Evolutionary conservation across 2,797 vertebrate genomes (phyloP), one percentile per base, ranked within the genome.

Genomic region (Molossus molossus): DNA sequence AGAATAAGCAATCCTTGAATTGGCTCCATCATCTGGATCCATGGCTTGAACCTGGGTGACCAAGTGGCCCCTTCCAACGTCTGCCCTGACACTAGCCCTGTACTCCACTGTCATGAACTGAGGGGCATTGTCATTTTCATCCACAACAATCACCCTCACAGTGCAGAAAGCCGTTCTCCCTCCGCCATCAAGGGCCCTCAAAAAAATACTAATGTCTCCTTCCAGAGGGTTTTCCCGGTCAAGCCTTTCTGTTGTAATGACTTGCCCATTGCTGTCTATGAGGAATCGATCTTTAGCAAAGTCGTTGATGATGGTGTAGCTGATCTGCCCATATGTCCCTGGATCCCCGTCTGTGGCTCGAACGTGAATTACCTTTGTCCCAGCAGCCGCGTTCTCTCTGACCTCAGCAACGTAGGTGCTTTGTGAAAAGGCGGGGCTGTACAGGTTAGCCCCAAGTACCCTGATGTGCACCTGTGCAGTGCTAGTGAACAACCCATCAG

Each of bases 61-160:
- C 92, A 99, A 98, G 95, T 99, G 99, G 9, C 99, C 99, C 96
- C 99, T 98, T 12, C 98, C 98, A 11, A 99, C 99, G 88, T 99
- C 99, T 23, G 99, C 99, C 97, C 99, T 99, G 79, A 99, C 99
- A 0, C 99, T 99, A 90, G 99, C 99, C 93, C 99, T 98, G 87
- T 99, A 99, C 94, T 99, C 99, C 0, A 99, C 98, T 0, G 98
- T 99, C 96, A 98, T 97, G 94, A 99, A 99, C 67, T 98, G 98
- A 5, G 99, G 99, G 29, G 98, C 97, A 0, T 99, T 99, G 98
- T 99, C 99, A 80, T 99, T 99, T 55, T 99, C 99, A 83, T 99
- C 99, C 94, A 99, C 98, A 77, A 99, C 97, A 91, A 99, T 98
- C 75, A 99, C 98, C 73, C 99, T 98, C 50, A 99, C 98, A 0